Base-by-base conservation (phyloP, 1,140 invertebrate genomes). In the Drosophila elegans region DNA sequence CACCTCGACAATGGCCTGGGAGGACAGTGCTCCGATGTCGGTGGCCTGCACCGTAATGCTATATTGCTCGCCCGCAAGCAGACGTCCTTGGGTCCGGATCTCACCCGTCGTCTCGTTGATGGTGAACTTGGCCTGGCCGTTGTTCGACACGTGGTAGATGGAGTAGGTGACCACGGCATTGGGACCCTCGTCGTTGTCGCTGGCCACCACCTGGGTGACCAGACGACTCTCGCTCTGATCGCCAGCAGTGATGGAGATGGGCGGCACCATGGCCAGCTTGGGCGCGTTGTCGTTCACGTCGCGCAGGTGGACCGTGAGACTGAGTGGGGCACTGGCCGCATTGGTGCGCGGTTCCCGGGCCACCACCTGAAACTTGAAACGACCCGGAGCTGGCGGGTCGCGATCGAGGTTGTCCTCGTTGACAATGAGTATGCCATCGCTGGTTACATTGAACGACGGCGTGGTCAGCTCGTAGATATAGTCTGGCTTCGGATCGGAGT, bases 61-160 rank as follows among this genome's bases (percentile, higher is more conserved):
- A 92, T 97, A 98, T 78, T 97, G 96, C 84, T 98, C 97, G 0
- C 97, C 97, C 0, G 97, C 96, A 81, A 96, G 95, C 1, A 98
- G 89, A 68, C 96, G 96, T 4, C 96, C 96, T 11, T 94, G 94
- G n/a, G 95, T 95, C 51, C 95, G 95, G 84, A 98, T 95, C 36
- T 95, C 93, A 16, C 97, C 97, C 10, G 95, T 96, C 61, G 94
- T 94, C n/a, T 95, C 94, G 86, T 98, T 95, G 71, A 98, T 97
- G 77, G 94, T 95, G 84, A 98, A 98, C 91, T 97, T 97, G 53
- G 95, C 96, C 38, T 94, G 94, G 1, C 97, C 97, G 91, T 97
- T 97, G 91, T 98, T 98, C 39, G 97, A 97, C 4, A 98, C 96
- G 92, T 98, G 97, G 90, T 97, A 96, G 63, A 98, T 96, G 64